Evolutionary conservation across 1,140 invertebrate genomes (phyloP).

Genomic region (Nasonia vitripennis): DNA sequence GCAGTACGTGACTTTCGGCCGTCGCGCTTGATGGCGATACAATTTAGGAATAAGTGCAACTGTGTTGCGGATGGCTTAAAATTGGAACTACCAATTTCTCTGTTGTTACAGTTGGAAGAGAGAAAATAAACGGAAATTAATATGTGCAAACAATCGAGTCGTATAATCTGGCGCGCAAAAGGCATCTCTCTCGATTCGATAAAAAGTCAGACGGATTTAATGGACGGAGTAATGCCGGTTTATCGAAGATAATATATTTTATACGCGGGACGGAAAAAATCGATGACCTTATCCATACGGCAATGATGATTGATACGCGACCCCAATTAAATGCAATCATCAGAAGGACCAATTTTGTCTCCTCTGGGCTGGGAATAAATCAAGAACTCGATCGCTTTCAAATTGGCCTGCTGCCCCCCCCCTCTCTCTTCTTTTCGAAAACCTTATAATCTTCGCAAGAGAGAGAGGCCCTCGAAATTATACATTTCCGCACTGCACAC

Average conservation of each 20-base stretch:
- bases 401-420: not conserved
- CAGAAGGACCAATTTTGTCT: constrained; percentile 40
- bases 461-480: constrained; percentile 19
- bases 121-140: not conserved
- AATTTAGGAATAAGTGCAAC: not conserved
- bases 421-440: not conserved
- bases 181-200: not conserved
- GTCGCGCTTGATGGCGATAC: not conserved
- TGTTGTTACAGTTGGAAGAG: not conserved
- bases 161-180: not conserved
- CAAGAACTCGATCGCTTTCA: constrained; percentile 19
- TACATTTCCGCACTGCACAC: constrained; percentile 19
- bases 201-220: constrained; percentile 5
- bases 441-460: constrained; percentile 19
- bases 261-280: not conserved
- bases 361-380: constrained; percentile 32
- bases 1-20: not conserved
- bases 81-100: not conserved
- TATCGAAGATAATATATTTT: constrained; percentile 17
- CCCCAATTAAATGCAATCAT: constrained; percentile 42
- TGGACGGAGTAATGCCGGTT: not conserved
- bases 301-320: constrained; percentile 29
- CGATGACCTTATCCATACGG: not conserved
- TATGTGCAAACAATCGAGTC: not conserved
- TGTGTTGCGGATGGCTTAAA: not conserved